Conservation (phyloP, 1,140 invertebrate genomes). For the Drosophila murphyi region DNA sequence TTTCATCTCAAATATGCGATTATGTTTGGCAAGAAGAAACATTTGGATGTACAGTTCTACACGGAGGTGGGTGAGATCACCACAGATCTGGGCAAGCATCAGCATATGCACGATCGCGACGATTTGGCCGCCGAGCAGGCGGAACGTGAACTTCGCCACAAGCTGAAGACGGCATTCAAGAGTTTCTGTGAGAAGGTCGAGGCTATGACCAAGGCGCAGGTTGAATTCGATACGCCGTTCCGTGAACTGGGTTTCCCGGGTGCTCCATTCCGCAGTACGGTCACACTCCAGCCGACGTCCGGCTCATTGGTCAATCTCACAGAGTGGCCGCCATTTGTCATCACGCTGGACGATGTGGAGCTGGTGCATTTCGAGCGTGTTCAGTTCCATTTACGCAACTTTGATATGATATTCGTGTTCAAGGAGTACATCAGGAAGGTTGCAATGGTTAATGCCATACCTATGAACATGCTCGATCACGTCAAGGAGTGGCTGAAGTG, state of each 20-base stretch:
- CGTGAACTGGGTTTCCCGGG: conserved; percentile 98
- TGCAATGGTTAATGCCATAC: conserved; percentile 98
- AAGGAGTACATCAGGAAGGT: conserved; percentile 98
- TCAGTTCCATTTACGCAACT: conserved; percentile 99
- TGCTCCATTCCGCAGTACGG: conserved; percentile 98
- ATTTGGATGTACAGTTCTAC: conserved; percentile 99
- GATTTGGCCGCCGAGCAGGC: conserved; percentile 99
- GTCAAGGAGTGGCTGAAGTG: conserved; percentile 99
- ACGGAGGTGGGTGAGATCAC: conserved; percentile 99
- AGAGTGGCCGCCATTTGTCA: conserved; percentile 99
- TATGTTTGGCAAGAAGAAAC: conserved; percentile 99
- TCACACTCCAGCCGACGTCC: conserved; percentile 98
- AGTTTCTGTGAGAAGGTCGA: conserved; percentile 99
- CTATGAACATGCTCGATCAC: conserved; percentile 99
- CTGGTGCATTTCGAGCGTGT: conserved; percentile 99
- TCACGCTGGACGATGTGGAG: conserved; percentile 98
- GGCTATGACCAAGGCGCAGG: conserved; percentile 96
- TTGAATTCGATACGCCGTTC: conserved; percentile 99
- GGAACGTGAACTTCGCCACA: conserved; percentile 97
- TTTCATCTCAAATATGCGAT: conserved; percentile 99
- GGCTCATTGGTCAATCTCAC: conserved; percentile 98
- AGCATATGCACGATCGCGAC: conserved; percentile 99
- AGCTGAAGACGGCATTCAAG: conserved; percentile 98
- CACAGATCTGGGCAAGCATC: conserved; percentile 99
- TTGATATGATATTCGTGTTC: conserved; percentile 99